Conservation (phyloP, 35 echinoderm and acorn worm species). For the Ophiothrix spiculata region DNA sequence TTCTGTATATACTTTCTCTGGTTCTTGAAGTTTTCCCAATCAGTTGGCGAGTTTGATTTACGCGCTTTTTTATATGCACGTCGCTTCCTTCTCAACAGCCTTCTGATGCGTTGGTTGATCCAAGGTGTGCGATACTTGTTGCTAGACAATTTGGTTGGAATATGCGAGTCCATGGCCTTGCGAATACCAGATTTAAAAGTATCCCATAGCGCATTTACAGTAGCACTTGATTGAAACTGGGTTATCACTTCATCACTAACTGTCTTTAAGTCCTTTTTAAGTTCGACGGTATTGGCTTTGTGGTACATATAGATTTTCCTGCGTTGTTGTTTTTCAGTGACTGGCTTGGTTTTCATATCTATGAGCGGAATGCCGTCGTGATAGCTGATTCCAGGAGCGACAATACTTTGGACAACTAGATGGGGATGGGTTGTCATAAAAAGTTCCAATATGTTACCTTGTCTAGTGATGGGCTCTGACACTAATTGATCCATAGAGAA, state of each 20-base stretch:
- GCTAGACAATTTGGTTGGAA: neutral
- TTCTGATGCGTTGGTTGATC: neutral
- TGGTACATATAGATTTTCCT: neutral
- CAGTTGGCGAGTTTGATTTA: neutral
- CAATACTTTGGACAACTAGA: neutral
- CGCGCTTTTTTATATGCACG: neutral
- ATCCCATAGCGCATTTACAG: too few species aligned
- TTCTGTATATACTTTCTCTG: too few species aligned
- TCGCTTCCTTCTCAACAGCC: neutral
- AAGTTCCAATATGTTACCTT: neutral
- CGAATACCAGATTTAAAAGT: too few species aligned
- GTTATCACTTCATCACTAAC: too few species aligned
- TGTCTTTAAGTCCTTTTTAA: too few species aligned
- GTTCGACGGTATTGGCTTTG: neutral
- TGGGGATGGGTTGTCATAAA: neutral
- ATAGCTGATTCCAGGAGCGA: neutral
- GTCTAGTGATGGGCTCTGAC: neutral
- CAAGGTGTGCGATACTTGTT: neutral
- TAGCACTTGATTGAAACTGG: too few species aligned
- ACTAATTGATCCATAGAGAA: neutral
- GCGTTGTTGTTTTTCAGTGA: neutral
- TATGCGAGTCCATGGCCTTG: too few species aligned
- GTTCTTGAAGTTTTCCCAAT: too few species aligned
- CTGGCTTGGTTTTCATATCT: neutral
- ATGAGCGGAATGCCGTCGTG: neutral